These are phyloP conservation scores for Oceanodroma leucorhoa DNA, from an alignment of 2,797 vertebrate species.

Conservation along the genomic window DNA sequence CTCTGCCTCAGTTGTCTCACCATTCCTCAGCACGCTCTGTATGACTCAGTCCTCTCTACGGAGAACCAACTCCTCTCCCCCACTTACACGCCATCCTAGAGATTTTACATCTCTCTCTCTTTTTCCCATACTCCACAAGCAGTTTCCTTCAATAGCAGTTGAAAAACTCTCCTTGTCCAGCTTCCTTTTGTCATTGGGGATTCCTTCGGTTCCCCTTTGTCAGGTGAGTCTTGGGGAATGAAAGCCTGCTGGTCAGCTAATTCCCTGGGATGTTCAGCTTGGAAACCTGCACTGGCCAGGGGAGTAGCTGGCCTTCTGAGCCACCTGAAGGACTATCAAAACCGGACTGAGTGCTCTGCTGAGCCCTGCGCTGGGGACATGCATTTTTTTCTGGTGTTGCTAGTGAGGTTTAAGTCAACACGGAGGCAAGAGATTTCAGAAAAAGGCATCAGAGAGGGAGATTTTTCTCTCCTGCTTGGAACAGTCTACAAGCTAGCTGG, in stretches of 20 bases:
- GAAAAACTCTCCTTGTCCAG: not conserved
- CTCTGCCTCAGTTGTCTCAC: not conserved
- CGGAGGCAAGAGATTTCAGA: not conserved
- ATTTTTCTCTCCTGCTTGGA: not conserved
- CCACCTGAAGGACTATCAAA: not conserved
- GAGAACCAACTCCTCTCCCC: not conserved
- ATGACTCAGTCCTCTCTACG: not conserved
- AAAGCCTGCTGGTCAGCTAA: not conserved
- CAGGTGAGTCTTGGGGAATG: not conserved
- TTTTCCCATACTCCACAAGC: too few relatives aligned
- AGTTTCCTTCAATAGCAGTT: not conserved
- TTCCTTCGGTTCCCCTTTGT: not conserved
- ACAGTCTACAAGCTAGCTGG: not conserved
- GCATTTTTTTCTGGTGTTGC: not conserved
- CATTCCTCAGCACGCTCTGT: rapidly evolving
- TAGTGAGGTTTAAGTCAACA: not conserved
- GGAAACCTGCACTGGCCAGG: not conserved
- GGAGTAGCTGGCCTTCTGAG: not conserved
- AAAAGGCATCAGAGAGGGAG: not conserved
- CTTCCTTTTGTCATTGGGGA: not conserved
- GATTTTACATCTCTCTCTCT: not conserved
- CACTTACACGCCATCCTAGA: not conserved
- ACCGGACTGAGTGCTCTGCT: not conserved
- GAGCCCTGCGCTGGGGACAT: not conserved
- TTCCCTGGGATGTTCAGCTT: not conserved